Evolutionary conservation across 2,113 vertebrate species (phyloP).

Genomic region (Cheirogaleus medius): DNA sequence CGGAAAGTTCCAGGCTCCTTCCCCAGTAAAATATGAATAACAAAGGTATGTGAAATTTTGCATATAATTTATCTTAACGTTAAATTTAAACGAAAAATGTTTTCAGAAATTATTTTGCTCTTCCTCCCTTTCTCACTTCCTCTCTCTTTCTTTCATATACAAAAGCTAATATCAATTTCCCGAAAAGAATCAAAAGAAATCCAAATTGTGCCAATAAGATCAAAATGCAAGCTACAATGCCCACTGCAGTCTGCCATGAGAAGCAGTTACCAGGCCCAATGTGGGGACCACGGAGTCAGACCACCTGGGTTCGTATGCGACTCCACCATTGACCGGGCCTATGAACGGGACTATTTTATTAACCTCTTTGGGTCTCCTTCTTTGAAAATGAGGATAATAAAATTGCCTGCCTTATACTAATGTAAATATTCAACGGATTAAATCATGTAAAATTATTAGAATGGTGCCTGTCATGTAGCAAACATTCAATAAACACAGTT

Average conservation of each 20-base stretch:
- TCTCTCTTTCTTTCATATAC: neutral
- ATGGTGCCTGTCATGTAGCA: neutral
- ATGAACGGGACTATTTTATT: neutral
- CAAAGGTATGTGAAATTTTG: neutral
- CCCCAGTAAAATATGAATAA: neutral
- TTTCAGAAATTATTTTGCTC: neutral
- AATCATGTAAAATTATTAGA: neutral
- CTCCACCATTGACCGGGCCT: neutral
- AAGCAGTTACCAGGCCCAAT: neutral
- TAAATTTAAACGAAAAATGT: neutral
- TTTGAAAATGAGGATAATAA: neutral
- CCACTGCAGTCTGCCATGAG: rapidly evolving
- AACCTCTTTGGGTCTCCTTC: neutral
- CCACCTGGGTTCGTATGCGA: too few species aligned
- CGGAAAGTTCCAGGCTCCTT: neutral
- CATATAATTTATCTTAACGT: neutral
- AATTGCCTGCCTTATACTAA: neutral
- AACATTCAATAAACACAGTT: neutral
- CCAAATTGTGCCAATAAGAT: neutral
- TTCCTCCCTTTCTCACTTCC: neutral
- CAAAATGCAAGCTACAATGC: neutral
- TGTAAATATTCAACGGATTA: neutral
- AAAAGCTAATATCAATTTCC: neutral
- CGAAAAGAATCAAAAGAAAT: constrained; percentile 21
- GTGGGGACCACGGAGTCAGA: neutral